Evolutionary conservation across 2,888 invertebrate species (phyloP).

Genomic region (Elaeidobius kamerunicus): DNA sequence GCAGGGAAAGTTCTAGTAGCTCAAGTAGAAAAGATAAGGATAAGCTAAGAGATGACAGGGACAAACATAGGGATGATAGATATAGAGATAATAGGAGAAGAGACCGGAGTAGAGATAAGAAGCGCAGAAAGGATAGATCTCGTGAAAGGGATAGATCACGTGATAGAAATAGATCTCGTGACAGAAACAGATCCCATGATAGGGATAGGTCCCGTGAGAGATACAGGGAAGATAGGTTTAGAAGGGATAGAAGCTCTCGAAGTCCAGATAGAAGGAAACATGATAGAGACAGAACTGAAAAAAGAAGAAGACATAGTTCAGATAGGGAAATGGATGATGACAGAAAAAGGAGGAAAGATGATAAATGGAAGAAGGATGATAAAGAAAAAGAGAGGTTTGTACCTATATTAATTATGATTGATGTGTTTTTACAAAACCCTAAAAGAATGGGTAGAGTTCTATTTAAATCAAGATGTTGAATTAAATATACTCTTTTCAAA

Average conservation of each 20-base stretch:
- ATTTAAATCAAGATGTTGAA: too few species aligned
- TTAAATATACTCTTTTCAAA: too few species aligned
- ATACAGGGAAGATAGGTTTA: slow-evolving; percentile 13
- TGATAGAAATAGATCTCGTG: slow-evolving; percentile 8
- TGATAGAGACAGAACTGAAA: slow-evolving; percentile 20
- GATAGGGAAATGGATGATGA: slow-evolving; percentile 18
- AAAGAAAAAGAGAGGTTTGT: slow-evolving; percentile 16
- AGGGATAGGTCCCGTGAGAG: slow-evolving; percentile 10
- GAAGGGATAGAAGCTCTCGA: slow-evolving; percentile 8
- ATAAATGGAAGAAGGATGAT: slow-evolving; percentile 8
- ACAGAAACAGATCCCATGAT: background rate
- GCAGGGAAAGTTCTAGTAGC: slow-evolving; percentile 19
- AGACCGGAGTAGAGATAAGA: slow-evolving; percentile 12
- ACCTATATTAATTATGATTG: background rate
- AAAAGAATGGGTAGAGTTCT: too few species aligned
- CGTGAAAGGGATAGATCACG: too few species aligned
- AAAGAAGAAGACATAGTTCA: slow-evolving; percentile 23
- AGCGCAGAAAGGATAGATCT: slow-evolving; percentile 17
- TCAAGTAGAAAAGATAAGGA: slow-evolving; percentile 22
- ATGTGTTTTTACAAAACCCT: background rate
- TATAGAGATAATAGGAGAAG: slow-evolving; percentile 9
- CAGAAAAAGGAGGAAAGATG: slow-evolving; percentile 21
- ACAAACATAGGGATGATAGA: slow-evolving; percentile 20
- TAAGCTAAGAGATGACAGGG: slow-evolving; percentile 15
- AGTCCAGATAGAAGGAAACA: slow-evolving; percentile 18